phyloP scores from a whole-genome alignment of 2,888 invertebrate genomes.

The Lathronympha strigana region DNA sequence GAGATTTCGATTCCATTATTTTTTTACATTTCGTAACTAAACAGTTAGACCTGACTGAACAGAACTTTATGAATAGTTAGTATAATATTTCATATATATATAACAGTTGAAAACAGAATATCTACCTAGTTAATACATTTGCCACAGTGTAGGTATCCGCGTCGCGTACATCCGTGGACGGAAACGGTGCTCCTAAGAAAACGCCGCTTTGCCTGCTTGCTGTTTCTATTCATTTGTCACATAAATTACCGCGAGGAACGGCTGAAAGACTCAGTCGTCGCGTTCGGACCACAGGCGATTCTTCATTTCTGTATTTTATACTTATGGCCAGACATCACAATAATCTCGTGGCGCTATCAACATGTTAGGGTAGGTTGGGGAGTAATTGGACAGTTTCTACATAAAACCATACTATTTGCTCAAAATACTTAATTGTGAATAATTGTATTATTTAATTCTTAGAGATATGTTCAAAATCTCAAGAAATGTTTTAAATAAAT shows the following conservation, averaged over 20 bases:
- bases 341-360: neutral
- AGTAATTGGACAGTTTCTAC: neutral
- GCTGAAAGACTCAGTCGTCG: conserved; percentile 25
- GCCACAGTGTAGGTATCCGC: neutral
- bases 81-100: too few relatives aligned
- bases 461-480: too few relatives aligned
- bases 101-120: neutral
- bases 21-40: too few relatives aligned
- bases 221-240: conserved; percentile 60
- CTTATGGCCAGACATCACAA: neutral
- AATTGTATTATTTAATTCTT: too few relatives aligned
- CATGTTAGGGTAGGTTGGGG: neutral
- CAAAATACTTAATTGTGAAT: too few relatives aligned
- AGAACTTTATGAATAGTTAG: too few relatives aligned
- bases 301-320: conserved; percentile 22
- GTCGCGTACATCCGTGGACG: conserved; percentile 30
- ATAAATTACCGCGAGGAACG: conserved; percentile 53
- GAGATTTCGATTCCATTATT: too few relatives aligned
- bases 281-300: conserved; percentile 37
- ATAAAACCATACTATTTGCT: too few relatives aligned
- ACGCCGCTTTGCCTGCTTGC: conserved; percentile 46
- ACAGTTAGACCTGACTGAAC: too few relatives aligned
- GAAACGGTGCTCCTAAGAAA: conserved; percentile 47
- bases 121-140: neutral
- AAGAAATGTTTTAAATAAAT: too few relatives aligned